Evolutionary conservation across 2,113 vertebrate genomes (phyloP).

Genomic region (Isichthys henryi): DNA sequence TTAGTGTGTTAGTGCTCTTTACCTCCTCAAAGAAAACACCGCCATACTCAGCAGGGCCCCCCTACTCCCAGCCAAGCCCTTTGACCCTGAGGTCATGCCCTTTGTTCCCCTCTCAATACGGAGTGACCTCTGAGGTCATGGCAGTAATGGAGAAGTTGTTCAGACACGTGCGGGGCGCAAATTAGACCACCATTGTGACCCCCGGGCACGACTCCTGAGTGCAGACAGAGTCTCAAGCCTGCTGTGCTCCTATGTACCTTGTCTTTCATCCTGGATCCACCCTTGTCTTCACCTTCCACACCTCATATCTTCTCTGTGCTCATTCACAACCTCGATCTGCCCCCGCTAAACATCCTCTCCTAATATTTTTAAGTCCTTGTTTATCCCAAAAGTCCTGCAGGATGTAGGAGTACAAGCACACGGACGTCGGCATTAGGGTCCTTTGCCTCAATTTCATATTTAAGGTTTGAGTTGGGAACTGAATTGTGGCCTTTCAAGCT

Average conservation of each 20-base stretch:
- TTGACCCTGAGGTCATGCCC: constrained; percentile 78
- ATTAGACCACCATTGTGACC: constrained; percentile 47
- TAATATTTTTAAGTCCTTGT: not conserved
- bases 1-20: constrained; percentile 65
- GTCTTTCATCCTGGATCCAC: not conserved
- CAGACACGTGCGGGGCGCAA: constrained; percentile 72
- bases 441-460: not conserved
- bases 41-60: constrained; percentile 65
- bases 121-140: constrained; percentile 75
- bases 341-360: not conserved
- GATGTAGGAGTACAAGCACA: not conserved
- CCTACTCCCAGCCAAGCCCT: constrained; percentile 72
- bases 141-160: constrained; percentile 81
- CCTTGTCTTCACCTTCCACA: not conserved
- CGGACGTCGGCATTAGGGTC: not conserved
- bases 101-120: constrained; percentile 76
- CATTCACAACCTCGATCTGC: not conserved
- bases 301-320: not conserved
- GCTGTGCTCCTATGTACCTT: constrained; percentile 1
- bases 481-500: not conserved
- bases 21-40: constrained; percentile 79
- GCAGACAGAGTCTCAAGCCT: not conserved
- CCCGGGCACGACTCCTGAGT: constrained; percentile 22
- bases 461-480: not conserved
- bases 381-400: not conserved